Base-by-base conservation (phyloP, 2,113 vertebrate genomes). In the Centropus unirufus region DNA sequence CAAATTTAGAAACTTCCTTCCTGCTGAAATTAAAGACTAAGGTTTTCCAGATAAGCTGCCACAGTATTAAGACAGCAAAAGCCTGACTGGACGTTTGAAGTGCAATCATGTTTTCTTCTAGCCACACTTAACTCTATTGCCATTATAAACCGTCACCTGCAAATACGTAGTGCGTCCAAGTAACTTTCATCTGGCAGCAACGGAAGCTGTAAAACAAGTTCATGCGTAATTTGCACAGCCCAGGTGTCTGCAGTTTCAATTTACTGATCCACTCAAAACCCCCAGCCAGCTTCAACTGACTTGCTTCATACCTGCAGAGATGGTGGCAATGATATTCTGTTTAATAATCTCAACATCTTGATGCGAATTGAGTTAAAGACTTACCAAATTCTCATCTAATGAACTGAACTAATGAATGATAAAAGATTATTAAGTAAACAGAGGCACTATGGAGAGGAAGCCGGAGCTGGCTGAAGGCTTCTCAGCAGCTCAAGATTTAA, bases 221-320 rank as follows among this genome's bases (percentile, higher is more conserved):
- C 54, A 0, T 87, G 94, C 97, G 75, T 74, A 64, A 81, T 69
- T 44, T 47, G 75, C 82, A 81, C 49, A 75, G 91, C 68, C 97
- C 97, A 97, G 97, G 96, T 97, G 96, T 96, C 95, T 97, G 95
- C 83, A 90, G 29, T 58, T 96, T 75, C 88, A 93, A 8, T 23
- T 63, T 39, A 36, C 55, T 68, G 87, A 86, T 63, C 46, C 86
- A 19, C 81, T 90, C 91, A 22, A 59, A 87, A 68, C 52, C 69
- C 17, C 29, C 63, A 69, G 62, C 32, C 42, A 5, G 59, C 75
- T 91, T 19, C 75, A 44, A 49, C 83, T 81, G 83, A 16, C 54
- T 59, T 5, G 58, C 78, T 79, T 74, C 78, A 47, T 51, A 23
- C 83, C 95, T 96, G 77, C 74, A 8, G 87, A 95, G 92, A 78